Conservation (phyloP, 53 echinoderm and acorn worm species). For the Temnopleurus reevesii region DNA sequence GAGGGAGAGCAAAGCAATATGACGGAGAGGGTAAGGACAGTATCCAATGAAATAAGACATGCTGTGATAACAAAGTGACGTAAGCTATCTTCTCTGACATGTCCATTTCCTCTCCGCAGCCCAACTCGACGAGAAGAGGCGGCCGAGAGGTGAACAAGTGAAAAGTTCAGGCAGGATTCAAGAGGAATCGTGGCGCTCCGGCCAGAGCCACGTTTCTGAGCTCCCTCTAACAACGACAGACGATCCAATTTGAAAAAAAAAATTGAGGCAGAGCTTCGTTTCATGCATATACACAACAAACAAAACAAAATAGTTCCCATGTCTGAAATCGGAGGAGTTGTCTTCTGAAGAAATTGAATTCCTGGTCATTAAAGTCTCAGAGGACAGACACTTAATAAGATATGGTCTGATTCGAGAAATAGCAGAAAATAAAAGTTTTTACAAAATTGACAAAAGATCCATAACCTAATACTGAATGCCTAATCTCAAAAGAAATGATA, state of each 20-base stretch:
- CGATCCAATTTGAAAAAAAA: slow-evolving; percentile 18
- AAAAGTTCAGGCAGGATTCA: slow-evolving; percentile 6
- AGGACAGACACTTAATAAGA: too few relatives aligned
- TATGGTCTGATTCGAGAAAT: too few relatives aligned
- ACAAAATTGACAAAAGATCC: too few relatives aligned
- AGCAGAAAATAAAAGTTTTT: too few relatives aligned
- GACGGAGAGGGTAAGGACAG: not conserved
- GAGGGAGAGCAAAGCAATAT: not conserved
- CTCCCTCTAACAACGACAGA: not conserved
- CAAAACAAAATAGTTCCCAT: not conserved
- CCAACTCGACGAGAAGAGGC: not conserved
- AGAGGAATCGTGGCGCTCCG: slow-evolving; percentile 1
- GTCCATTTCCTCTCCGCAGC: not conserved
- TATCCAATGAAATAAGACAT: not conserved
- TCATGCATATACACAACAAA: not conserved
- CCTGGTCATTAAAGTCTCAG: too few relatives aligned
- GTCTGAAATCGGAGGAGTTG: not conserved
- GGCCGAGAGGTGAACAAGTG: slow-evolving; percentile 12
- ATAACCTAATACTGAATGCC: too few relatives aligned
- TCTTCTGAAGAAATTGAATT: not conserved
- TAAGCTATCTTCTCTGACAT: slow-evolving; percentile 12
- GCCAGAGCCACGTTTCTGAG: slow-evolving; percentile 14
- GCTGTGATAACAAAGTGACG: slow-evolving; percentile 35
- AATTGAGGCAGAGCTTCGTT: not conserved
- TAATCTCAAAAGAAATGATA: too few relatives aligned